Base-by-base conservation (phyloP, 2,888 invertebrate genomes). In the Pandemis heparana region DNA sequence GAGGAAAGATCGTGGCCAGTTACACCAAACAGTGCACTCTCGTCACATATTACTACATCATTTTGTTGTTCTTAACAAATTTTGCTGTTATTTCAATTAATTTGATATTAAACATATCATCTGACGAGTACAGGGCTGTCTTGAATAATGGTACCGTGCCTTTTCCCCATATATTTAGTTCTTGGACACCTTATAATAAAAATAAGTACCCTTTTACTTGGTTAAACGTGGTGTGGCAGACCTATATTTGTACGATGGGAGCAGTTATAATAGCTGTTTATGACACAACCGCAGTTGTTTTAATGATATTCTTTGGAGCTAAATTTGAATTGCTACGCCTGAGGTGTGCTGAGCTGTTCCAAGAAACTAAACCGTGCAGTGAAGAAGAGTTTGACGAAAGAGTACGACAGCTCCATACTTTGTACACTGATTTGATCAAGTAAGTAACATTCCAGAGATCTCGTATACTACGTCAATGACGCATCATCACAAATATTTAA, bases 171-270 rank as follows among this genome's bases (percentile, higher is more conserved):
- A 65, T 65, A 8, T 53, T 65, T 7, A 53, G 51, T 38, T 5
- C 65, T 16, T 65, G 65, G 65, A 53, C 41, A 53, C 65, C 65
- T 39, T 65, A 41, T 65, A 38, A 65, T 14, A 53, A 65, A n/a
- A 38, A 65, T 7, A 38, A 38, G 39, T 38, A 48, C 7, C 65
- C 65, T 0, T 51, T 16, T 2, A 53, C 14, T 16, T 65, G 65
- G 65, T n/a, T 65, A 2, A 65, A 10, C 5, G 53, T 65, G 10
- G 32, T 53, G 1, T 53, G 16, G 51, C 65, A 65, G 3, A 18
- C 12, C 10, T 32, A n/a, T 8, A 6, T 32, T 46, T 46, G 63
- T 48, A 46, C 46, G 2, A 39, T 65, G 6, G 65, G 65, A 12
- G 14, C 65, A 1, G 12, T 53, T 9, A 46, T 46, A 4, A 39